Percentiles rank a stretch among this genome's conserved stretches.
Conservation (phyloP, 2,113 vertebrate genomes). For the Taxidea taxus region DNA sequence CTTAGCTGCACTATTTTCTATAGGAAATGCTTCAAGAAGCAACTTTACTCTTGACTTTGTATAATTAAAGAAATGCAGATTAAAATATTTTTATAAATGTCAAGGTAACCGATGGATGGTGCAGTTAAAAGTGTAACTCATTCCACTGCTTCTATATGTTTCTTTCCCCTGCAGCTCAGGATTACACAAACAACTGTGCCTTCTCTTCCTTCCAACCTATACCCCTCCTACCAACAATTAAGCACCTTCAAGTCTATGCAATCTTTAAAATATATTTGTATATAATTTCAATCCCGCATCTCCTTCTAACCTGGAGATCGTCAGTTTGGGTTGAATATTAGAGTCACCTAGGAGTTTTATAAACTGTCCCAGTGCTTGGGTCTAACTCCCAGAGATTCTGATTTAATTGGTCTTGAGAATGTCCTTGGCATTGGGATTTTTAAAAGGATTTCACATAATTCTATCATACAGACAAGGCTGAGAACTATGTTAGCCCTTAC, state of each 20-base stretch:
- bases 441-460: background rate
- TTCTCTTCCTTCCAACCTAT: background rate
- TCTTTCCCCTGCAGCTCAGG: background rate
- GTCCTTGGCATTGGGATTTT: background rate
- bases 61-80: background rate
- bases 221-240: background rate
- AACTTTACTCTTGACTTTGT: background rate
- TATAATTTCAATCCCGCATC: background rate
- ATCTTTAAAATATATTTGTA: background rate
- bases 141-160: background rate
- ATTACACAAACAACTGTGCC: background rate
- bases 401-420: background rate
- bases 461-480: background rate
- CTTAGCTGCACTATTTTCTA: background rate
- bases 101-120: background rate
- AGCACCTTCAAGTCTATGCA: background rate
- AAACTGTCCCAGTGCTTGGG: background rate
- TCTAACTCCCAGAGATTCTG: background rate
- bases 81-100: background rate
- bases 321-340: background rate
- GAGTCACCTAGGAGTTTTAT: background rate
- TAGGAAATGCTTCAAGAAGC: background rate
- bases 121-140: background rate
- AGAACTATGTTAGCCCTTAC: background rate
- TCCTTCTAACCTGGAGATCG: background rate